These are phyloP conservation scores for Malurus melanocephalus DNA, from an alignment of 2,113 vertebrate species.

Conservation along the genomic window DNA sequence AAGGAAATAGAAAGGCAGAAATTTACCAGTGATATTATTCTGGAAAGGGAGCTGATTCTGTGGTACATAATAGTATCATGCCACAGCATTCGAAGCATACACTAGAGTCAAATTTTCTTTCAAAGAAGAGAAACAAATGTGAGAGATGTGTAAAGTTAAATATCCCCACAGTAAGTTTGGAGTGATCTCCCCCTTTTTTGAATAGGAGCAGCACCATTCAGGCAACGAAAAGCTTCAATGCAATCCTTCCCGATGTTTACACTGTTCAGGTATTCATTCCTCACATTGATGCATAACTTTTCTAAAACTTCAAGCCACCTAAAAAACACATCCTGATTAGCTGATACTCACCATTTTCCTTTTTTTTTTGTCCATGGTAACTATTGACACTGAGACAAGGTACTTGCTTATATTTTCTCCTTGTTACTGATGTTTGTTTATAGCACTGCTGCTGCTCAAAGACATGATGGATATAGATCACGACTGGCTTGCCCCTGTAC, in stretches of 20 bases:
- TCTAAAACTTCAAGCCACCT: not conserved
- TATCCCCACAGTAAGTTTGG: not conserved
- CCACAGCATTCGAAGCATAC: not conserved
- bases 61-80: not conserved
- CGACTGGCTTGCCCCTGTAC: not conserved
- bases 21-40: not conserved
- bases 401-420: not conserved
- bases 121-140: not conserved
- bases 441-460: not conserved
- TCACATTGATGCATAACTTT: not conserved
- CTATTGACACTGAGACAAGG: not conserved
- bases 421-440: not conserved
- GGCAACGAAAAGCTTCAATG: not conserved
- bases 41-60: not conserved
- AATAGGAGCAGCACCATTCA: not conserved
- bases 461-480: not conserved
- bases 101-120: not conserved
- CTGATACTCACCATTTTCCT: not conserved
- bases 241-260: not conserved
- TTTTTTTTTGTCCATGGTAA: not conserved
- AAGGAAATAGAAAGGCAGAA: not conserved
- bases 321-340: not conserved
- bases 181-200: not conserved
- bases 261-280: not conserved
- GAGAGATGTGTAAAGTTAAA: not conserved